phyloP scores from a whole-genome alignment of 2,113 vertebrate species.

The Cinclus mexicanus region DNA sequence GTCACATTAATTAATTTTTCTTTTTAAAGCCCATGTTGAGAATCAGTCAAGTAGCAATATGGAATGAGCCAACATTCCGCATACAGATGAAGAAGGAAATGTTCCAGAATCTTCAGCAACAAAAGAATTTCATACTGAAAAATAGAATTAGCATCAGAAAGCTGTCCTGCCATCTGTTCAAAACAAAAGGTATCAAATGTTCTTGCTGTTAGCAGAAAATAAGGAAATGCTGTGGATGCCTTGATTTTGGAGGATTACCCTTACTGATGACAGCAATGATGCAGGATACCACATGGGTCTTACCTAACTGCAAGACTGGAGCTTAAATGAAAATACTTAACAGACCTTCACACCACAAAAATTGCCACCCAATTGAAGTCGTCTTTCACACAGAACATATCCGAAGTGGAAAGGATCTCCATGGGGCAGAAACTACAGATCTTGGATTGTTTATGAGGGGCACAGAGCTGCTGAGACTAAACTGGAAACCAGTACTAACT shows the following conservation, averaged over 20 bases:
- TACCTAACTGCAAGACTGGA: neutral
- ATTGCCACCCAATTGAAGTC: rapidly evolving
- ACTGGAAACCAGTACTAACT: neutral
- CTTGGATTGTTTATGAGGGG: neutral
- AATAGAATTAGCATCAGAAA: neutral
- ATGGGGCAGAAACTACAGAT: neutral
- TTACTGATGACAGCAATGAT: neutral
- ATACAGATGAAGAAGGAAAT: slow-evolving; percentile 1
- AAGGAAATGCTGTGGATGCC: neutral
- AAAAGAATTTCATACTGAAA: neutral
- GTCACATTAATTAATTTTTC: neutral
- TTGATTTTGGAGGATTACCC: neutral
- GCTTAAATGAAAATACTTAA: neutral
- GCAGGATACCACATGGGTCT: neutral
- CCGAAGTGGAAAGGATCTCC: rapidly evolving
- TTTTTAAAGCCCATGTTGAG: neutral
- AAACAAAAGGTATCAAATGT: neutral
- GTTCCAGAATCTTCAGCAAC: neutral
- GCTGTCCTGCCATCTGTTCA: neutral
- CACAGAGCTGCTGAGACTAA: neutral
- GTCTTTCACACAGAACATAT: rapidly evolving
- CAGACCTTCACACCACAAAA: neutral
- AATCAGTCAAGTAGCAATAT: neutral
- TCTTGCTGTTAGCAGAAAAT: neutral
- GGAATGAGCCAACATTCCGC: neutral